phyloP scores from a whole-genome alignment of 2,797 vertebrate species.

The Argentina silus region DNA sequence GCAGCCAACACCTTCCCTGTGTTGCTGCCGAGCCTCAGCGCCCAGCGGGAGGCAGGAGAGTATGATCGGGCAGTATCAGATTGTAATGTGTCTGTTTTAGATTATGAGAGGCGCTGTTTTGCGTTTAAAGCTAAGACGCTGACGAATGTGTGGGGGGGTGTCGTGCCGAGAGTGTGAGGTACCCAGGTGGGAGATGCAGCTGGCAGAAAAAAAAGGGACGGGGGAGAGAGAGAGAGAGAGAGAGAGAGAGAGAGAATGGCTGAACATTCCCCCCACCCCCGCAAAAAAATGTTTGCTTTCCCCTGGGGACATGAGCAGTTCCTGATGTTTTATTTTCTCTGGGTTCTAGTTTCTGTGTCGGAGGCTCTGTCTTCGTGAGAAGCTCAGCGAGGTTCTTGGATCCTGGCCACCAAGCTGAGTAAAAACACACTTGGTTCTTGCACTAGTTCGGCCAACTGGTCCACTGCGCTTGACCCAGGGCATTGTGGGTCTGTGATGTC shows the following conservation, averaged over 20 bases:
- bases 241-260: slow-evolving; percentile 42
- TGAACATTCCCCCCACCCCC: slow-evolving; percentile 27
- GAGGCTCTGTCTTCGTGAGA: slow-evolving; percentile 25
- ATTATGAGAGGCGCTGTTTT: slow-evolving; percentile 60
- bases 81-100: slow-evolving; percentile 49
- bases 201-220: slow-evolving; percentile 38
- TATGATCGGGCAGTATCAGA: slow-evolving; percentile 40
- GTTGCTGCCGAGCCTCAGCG: slow-evolving; percentile 40
- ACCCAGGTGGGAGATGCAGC: slow-evolving; percentile 60
- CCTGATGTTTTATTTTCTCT: slow-evolving; percentile 57
- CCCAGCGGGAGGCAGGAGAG: slow-evolving; percentile 45
- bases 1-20: slow-evolving; percentile 30
- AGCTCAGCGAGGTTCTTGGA: slow-evolving; percentile 33
- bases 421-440: slow-evolving; percentile 15
- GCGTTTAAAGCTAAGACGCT: slow-evolving; percentile 59
- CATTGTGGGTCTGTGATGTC: slow-evolving; percentile 31
- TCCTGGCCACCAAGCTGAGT: slow-evolving; percentile 18
- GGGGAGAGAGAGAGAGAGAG: slow-evolving; percentile 50
- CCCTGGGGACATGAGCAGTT: slow-evolving; percentile 53
- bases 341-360: slow-evolving; percentile 50
- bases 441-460: neutral
- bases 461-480: slow-evolving; percentile 16
- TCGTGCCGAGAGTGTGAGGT: slow-evolving; percentile 60
- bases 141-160: slow-evolving; percentile 58
- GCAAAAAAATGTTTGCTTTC: slow-evolving; percentile 19